Evolutionary conservation across 2,888 invertebrate species (phyloP).

Genomic region (Creontiades dilutus): DNA sequence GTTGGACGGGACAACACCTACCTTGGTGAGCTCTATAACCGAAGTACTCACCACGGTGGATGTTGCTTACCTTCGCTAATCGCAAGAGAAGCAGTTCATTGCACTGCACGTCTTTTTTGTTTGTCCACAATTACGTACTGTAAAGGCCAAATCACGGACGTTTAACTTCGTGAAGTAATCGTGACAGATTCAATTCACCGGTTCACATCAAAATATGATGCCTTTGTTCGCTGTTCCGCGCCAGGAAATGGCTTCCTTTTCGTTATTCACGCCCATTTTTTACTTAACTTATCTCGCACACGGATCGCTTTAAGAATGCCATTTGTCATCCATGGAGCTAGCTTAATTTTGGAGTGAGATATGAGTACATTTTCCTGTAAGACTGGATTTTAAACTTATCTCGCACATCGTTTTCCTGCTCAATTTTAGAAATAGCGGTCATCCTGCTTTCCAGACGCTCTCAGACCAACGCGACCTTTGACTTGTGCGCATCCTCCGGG

Average conservation of each 20-base stretch:
- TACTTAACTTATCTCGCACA: neutral
- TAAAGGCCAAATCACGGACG: no score
- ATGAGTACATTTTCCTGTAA: neutral
- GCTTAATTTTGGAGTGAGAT: constrained; percentile 10
- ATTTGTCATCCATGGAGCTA: neutral
- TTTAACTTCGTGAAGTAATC: neutral
- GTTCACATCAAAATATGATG: neutral
- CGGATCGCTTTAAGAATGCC: neutral
- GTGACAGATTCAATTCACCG: neutral
- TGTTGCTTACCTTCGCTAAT: no score
- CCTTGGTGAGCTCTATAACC: no score
- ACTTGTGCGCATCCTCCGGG: neutral
- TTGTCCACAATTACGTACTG: no score
- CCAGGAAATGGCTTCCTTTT: neutral
- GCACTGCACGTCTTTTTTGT: no score
- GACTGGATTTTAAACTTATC: constrained; percentile 2
- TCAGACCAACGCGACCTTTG: constrained; percentile 1
- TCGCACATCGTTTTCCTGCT: neutral
- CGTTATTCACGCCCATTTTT: neutral
- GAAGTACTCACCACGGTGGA: no score
- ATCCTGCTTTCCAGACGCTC: neutral
- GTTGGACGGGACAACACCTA: no score
- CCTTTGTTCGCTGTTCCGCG: neutral
- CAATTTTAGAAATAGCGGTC: neutral
- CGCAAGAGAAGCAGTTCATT: no score